Conservation (phyloP, 1,140 invertebrate genomes). For the Cataglyphis hispanica region DNA sequence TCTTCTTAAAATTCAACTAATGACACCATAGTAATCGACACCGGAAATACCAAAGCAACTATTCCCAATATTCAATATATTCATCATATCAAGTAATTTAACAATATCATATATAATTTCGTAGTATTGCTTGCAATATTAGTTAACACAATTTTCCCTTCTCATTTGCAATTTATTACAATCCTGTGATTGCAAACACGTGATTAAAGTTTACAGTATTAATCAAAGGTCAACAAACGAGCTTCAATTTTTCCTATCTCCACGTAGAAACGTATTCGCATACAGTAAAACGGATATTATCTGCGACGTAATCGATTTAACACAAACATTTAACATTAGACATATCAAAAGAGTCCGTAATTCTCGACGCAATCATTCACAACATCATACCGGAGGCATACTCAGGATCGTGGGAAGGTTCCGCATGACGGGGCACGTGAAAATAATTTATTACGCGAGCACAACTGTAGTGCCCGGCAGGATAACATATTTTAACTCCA, state of each 20-base stretch:
- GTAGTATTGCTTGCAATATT: constrained; percentile 10
- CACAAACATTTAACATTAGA: neutral
- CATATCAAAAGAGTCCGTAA: constrained; percentile 55
- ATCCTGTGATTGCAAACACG: neutral
- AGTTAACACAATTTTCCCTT: constrained; percentile 14
- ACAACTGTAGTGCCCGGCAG: constrained; percentile 57
- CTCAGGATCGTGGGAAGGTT: constrained; percentile 71
- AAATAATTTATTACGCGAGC: constrained; percentile 69
- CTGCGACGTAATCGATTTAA: constrained; percentile 31
- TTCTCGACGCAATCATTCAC: constrained; percentile 56
- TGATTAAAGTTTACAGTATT: constrained; percentile 27
- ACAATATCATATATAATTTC: neutral
- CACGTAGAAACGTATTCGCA: neutral
- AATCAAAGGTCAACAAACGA: constrained; percentile 36
- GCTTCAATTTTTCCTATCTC: neutral
- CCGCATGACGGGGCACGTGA: constrained; percentile 59
- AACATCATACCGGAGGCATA: constrained; percentile 5
- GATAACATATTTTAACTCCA: constrained; percentile 55
- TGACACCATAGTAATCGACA: constrained; percentile 41
- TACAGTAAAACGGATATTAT: constrained; percentile 2
- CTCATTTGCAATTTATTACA: neutral
- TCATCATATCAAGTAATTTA: neutral
- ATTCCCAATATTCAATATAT: neutral
- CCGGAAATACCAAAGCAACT: neutral
- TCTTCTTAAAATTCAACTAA: neutral